phyloP scores from a whole-genome alignment of 2,113 vertebrate genomes.

The Colius striatus region DNA sequence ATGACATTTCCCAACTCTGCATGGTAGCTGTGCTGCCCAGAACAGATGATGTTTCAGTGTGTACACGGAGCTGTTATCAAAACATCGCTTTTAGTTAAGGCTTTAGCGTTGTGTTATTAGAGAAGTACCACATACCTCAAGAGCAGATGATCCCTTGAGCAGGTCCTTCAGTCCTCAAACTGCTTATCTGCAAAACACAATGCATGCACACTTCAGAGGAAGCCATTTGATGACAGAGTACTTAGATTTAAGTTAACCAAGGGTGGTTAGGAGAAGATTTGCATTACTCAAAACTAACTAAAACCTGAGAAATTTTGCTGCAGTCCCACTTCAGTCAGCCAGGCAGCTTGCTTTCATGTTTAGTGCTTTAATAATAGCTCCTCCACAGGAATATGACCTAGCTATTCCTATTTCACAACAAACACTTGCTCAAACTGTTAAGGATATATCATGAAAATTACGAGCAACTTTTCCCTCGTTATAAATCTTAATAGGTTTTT shows the following conservation, averaged over 20 bases:
- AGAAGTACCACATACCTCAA: constrained; percentile 42
- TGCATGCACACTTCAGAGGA: neutral
- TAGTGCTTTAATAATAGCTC: too few species aligned
- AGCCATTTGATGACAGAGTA: neutral
- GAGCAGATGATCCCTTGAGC: neutral
- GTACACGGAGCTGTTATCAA: neutral
- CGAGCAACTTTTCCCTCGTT: fast-evolving
- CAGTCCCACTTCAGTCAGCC: neutral
- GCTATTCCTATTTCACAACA: fast-evolving
- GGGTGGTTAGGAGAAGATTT: neutral
- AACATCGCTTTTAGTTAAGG: neutral
- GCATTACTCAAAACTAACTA: neutral
- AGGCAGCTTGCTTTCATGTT: fast-evolving
- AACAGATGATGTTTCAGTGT: neutral
- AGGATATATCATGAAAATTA: fast-evolving
- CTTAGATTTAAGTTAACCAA: fast-evolving
- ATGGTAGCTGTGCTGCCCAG: neutral
- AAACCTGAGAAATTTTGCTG: neutral
- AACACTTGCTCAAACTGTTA: neutral
- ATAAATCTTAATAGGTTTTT: neutral
- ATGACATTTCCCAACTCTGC: fast-evolving
- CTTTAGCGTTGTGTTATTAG: fast-evolving
- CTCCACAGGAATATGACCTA: fast-evolving
- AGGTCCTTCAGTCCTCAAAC: neutral
- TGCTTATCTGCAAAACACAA: constrained; percentile 49